Evolutionary conservation across 2,797 vertebrate genomes (phyloP), one percentile per base, ranked within the genome.

Genomic region (Tapera naevia): DNA sequence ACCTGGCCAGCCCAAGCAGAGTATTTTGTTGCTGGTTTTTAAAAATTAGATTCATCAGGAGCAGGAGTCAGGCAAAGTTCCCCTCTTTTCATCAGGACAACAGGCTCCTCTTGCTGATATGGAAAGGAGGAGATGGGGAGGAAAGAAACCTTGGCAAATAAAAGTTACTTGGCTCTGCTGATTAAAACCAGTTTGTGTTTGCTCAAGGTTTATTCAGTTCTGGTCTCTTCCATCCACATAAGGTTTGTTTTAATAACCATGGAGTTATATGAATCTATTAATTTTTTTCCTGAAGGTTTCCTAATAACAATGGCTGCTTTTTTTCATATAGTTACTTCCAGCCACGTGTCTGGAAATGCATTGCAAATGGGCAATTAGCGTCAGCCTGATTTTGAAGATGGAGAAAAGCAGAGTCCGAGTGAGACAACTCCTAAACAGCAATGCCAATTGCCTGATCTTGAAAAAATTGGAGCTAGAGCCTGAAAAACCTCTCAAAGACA

Each of bases 131-230:
- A 41, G 75, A 45, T 5, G 45, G 12, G 22, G 64, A 27, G 41
- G 10, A 19, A 74, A 82, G 70, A 71, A 95, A 88, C 56, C 82
- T 84, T 22, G 5, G 53, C 67, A 84, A 96, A 95, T 80, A 91
- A 82, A 88, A 79, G 22, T 66, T 46, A 69, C 43, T 94, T 96
- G 93, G 94, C 87, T 81, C 74, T 30, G 24, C 37, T 69, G 84
- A 86, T 91, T 91, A 91, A 95, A 94, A 82, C 88, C 96, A 92
- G 95, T 96, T 95, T 94, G 93, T 83, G 92, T 95, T 96, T 97
- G 91, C 95, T 96, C 95, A 84, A 78, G 71, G 56, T 79, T 96
- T 83, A 78, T 82, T 96, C 79, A 69, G 74, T 74, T 80, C 85
- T 88, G 82, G 87, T 95, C 93, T 89, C 86, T 92, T 95, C 91